Base-by-base conservation (phyloP, 2,797 vertebrate species). In the Enteromius trimaculatus region DNA sequence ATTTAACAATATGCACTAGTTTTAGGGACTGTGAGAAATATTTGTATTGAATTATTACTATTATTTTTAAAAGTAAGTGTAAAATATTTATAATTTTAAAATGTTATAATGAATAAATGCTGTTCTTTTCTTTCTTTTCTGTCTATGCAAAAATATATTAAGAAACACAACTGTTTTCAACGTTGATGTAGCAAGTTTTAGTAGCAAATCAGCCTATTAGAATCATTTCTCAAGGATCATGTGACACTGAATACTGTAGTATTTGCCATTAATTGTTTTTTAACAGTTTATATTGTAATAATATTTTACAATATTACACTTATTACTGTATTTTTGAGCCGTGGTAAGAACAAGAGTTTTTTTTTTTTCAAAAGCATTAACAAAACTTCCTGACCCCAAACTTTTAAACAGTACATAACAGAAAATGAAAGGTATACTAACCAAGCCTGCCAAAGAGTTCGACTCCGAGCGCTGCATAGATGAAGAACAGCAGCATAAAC, bases 401-500 rank as follows among this genome's bases (percentile, higher is more conserved):
- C n/a, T 4, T 62, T 77, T 77, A 37, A 23, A 77, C 34, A 21
- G 49, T 29, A 16, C 23, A 29, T 53, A 23, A 19, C 13, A 76
- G 65, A 19, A 55, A 17, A 23, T 39, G 2, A n/a, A n/a, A 60
- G 19, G 31, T 75, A 26, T 42, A 78, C 84, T 97, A 93, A 98
- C 97, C 96, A 26, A 98, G 94, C 93, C 97, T 98, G 92, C 97
- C 97, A 85, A 98, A 99, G 91, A 99, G 91, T 94, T 99, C 97
- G 92, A 99, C 97, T 95, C 97, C 97, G 93, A 99, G 96, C 92
- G 97, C 97, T 89, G 97, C 97, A 93, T 98, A 99, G 96, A 98
- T 99, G 95, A 98, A 99, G 96, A 99, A 99, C 94, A 99, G 96
- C 94, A 99, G 96, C 97, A 98, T 98, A 90, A 99, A 99, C 94